A percentile compares a stretch with the other conserved stretches of the same genome.
Evolutionary conservation across 2,888 invertebrate genomes (phyloP).

Genomic region (Lamellibrachia columna): DNA sequence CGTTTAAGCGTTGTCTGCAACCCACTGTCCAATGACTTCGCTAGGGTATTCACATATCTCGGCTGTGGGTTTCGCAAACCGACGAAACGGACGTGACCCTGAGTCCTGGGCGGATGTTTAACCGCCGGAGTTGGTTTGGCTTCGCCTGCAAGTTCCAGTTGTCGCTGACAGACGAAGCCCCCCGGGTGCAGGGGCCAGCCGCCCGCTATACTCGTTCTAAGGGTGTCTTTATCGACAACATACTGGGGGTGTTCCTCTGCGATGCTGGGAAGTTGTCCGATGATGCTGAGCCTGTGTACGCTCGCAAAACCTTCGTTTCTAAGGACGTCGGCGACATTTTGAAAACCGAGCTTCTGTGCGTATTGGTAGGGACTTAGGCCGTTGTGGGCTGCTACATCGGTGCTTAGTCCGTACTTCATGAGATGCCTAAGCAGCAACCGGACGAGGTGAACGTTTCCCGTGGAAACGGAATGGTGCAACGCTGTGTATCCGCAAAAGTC

Average conservation of each 20-base stretch:
- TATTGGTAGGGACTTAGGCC: not conserved
- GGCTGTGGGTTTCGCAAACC: not conserved
- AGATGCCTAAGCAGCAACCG: not conserved
- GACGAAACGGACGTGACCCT: not conserved
- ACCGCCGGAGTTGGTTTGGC: not conserved
- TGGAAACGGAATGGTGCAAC: not conserved
- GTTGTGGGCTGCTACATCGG: not conserved
- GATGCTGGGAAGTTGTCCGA: not conserved
- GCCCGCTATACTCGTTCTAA: not conserved
- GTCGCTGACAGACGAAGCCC: not conserved
- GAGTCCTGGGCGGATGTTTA: not conserved
- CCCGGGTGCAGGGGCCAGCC: not conserved
- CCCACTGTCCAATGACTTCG: not conserved
- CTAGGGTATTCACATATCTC: not conserved
- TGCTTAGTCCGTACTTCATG: constrained; percentile 18
- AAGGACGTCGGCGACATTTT: not conserved
- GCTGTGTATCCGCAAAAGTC: not conserved
- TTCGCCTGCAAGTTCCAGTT: not conserved
- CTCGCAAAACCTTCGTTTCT: not conserved
- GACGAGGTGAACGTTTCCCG: not conserved
- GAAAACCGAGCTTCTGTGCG: not conserved
- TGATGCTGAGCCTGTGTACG: not conserved
- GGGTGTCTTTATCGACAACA: not conserved
- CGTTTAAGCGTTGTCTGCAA: not conserved
- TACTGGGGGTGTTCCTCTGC: not conserved